Base-by-base conservation (phyloP, 2,888 invertebrate genomes). In the Cataglyphis rosenhaueri region DNA sequence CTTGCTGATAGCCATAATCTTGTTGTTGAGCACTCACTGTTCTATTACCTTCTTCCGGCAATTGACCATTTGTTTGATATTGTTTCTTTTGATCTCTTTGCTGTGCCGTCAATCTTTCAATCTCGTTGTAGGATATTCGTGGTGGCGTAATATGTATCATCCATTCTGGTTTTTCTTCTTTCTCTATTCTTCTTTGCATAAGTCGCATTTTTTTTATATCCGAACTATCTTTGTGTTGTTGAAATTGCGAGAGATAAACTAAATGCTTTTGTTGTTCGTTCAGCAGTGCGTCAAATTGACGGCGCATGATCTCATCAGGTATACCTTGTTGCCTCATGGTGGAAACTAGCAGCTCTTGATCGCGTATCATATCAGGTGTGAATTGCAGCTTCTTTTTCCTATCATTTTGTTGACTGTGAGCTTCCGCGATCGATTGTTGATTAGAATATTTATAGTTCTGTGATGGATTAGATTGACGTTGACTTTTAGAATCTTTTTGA, bases 101-200 rank as follows among this genome's bases (percentile, higher is more conserved):
- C 21, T 78, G 55, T 29, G n/a, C 5, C 3, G 10, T 82, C 41
- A 84, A 9, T 25, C 44, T 88, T 41, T 88, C 88, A 1, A 87
- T 15, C n/a, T 89, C 87, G 8, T 29, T 62, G 57, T 92, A 92
- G 25, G 92, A 87, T 32, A 92, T 84, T 12, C 91, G 87, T 0
- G 92, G 86, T 2, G 93, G 93, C 0, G 93, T 93, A 9, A 93
- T 87, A 21, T 91, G 92, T 18, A 87, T n/a, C 93, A 93, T 93
- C 93, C 93, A 93, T 29, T 93, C 92, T 0, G 93, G 93, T 62
- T 93, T 93, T n/a, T 90, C 91, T 32, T 92, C 91, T 3, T 84
- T 76, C 15, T 82, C 66, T 10, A 64, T 84, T 41, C 38, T 86
- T 32, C 65, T 87, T 10, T 83, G 84, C 8, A 15, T 6, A 35